Evolutionary conservation across 2,113 vertebrate species (phyloP), one percentile per base, ranked within the genome.

Genomic region (Cairina moschata): DNA sequence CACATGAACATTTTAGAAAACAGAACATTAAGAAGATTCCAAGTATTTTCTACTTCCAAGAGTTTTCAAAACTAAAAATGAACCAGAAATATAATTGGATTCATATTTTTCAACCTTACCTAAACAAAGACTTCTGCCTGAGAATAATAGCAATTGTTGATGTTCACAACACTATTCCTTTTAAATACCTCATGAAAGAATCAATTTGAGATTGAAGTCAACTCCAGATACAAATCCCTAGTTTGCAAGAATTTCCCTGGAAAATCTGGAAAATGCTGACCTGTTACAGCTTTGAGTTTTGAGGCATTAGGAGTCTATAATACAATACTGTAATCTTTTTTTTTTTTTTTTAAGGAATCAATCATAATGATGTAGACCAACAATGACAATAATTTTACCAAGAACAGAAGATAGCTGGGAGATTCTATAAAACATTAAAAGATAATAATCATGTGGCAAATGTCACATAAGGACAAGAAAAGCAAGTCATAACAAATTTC

Each of bases 391-490:
- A 9, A 88, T 92, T 92, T 86, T 73, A 65, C 9, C 1, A 3
- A 44, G 42, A 80, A 66, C 10, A 1, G 0, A 79, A 88, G 34
- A 65, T 44, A 91, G 26, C 17, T 87, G 36, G 38, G 31, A 91
- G 55, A 87, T 46, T 18, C 32, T 73, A 20, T 73, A 81, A 55
- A 92, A 80, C 8, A 71, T 50, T 73, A 48, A 52, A 84, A 68
- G 50, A 83, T 67, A 1, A 56, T 58, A 80, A 94, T 91, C 87
- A 50, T 3, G 2, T 68, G 63, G 48, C 59, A 89, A 94, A 91
- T 82, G 40, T 44, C 71, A 91, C 36, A 79, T 89, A 83, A 34
- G 91, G n/a, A 67, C 77, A 95, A 87, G 76, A 93, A 79, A 95
- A 79, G 29, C 58, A 94, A 79, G 34, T 50, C 54, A 76, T 3